phyloP scores from a whole-genome alignment of 2,888 invertebrate species.

The Eristalis pertinax region DNA sequence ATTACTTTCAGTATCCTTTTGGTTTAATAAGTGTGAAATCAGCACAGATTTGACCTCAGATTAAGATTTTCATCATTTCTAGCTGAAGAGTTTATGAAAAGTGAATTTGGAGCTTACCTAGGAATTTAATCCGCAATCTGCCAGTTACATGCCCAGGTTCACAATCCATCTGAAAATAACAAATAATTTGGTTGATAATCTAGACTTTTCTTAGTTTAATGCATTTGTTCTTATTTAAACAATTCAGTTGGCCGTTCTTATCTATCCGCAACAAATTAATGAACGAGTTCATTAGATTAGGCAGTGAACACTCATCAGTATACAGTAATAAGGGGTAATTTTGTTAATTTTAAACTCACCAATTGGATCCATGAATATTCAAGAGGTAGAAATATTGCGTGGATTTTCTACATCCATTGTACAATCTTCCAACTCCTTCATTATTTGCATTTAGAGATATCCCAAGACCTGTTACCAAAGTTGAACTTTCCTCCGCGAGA shows the following conservation, averaged over 20 bases:
- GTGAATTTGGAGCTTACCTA: not conserved
- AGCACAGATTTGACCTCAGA: conserved; percentile 60
- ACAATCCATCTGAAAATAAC: not conserved
- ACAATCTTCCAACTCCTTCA: not conserved
- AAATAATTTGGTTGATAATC: not conserved
- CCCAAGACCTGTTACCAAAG: not conserved
- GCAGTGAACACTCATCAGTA: conserved; percentile 65
- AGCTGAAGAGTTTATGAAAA: not conserved
- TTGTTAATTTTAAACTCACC: not conserved
- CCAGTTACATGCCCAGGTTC: no score
- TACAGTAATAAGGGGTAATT: not conserved
- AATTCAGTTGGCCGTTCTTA: conserved; percentile 79
- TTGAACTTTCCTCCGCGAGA: not conserved
- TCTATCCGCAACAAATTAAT: conserved; percentile 76
- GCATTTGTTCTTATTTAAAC: not conserved
- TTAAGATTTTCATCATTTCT: conserved; percentile 54
- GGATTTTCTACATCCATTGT: not conserved
- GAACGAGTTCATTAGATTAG: conserved; percentile 62
- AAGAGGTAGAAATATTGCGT: not conserved
- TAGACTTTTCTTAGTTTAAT: not conserved
- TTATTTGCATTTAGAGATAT: not conserved
- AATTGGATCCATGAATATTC: not conserved
- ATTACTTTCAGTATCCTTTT: conserved; percentile 63
- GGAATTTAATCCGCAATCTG: not conserved
- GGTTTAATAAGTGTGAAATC: conserved; percentile 67